These are phyloP conservation scores for Chelonoidis abingdonii DNA, from an alignment of 2,113 vertebrate genomes.

Conservation along the genomic window DNA sequence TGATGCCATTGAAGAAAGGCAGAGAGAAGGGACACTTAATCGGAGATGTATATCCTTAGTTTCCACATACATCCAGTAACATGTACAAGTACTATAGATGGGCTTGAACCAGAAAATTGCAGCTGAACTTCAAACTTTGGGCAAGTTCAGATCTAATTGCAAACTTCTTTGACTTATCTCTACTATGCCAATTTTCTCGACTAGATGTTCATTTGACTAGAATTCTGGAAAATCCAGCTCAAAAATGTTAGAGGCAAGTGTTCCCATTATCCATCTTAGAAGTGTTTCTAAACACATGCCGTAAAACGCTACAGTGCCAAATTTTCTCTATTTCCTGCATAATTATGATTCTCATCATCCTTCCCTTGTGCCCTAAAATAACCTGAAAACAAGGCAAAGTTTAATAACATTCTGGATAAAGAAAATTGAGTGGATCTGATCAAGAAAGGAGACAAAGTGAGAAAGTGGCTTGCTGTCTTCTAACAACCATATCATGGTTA, in stretches of 20 bases:
- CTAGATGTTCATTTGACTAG: not conserved
- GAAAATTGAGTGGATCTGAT: not conserved
- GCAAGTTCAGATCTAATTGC: not conserved
- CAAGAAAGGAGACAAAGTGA: not conserved
- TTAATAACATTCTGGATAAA: not conserved
- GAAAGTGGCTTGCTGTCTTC: not conserved
- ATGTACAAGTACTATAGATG: not conserved
- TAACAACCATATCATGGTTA: not conserved
- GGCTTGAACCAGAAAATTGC: not conserved
- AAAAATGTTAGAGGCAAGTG: not conserved
- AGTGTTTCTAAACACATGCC: not conserved
- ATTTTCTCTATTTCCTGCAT: not conserved
- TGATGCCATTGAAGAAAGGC: slow-evolving; percentile 51
- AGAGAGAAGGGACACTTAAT: not conserved
- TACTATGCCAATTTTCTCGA: not conserved
- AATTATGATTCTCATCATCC: not conserved
- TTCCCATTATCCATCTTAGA: not conserved
- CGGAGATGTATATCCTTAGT: not conserved
- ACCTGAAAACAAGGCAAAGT: not conserved
- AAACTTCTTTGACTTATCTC: not conserved
- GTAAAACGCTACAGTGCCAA: not conserved
- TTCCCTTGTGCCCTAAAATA: not conserved
- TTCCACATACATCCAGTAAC: not conserved
- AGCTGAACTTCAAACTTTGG: not conserved
- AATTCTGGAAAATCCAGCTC: not conserved